Conservation (phyloP, 2,113 vertebrate species). For the Pseudorectes ferrugineus region DNA sequence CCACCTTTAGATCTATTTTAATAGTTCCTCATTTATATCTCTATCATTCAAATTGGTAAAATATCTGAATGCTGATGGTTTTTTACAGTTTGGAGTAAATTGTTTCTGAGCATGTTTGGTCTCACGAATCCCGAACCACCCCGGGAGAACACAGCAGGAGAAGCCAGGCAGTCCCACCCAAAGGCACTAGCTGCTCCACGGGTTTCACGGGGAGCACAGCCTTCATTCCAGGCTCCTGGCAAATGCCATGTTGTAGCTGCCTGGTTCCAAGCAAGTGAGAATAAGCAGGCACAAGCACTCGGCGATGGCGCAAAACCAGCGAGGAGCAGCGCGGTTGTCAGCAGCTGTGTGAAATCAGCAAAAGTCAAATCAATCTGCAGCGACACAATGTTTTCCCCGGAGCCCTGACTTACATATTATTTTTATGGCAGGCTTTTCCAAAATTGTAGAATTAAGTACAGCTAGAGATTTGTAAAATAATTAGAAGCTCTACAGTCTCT, state of each 20-base stretch:
- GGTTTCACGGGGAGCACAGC: neutral
- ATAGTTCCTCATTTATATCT: neutral
- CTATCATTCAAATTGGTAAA: neutral
- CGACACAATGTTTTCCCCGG: neutral
- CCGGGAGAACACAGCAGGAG: neutral
- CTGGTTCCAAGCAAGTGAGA: conserved; percentile 42
- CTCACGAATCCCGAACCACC: neutral
- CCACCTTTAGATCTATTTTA: neutral
- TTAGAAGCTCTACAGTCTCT: neutral
- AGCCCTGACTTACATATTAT: neutral
- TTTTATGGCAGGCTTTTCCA: conserved; percentile 6
- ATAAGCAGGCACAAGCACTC: conserved; percentile 47
- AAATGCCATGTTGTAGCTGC: conserved; percentile 29
- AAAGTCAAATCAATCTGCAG: conserved; percentile 54
- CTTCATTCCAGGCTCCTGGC: neutral
- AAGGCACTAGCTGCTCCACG: neutral
- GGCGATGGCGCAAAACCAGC: conserved; percentile 2
- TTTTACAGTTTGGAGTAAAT: neutral
- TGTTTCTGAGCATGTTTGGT: neutral
- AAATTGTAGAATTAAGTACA: neutral
- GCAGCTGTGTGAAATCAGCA: conserved; percentile 61
- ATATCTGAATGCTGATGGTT: neutral
- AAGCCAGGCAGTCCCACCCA: neutral
- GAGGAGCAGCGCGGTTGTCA: conserved; percentile 6
- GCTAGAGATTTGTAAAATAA: conserved; percentile 12